Conservation (phyloP, 2,797 vertebrate genomes). For the Neostethus bicornis region DNA sequence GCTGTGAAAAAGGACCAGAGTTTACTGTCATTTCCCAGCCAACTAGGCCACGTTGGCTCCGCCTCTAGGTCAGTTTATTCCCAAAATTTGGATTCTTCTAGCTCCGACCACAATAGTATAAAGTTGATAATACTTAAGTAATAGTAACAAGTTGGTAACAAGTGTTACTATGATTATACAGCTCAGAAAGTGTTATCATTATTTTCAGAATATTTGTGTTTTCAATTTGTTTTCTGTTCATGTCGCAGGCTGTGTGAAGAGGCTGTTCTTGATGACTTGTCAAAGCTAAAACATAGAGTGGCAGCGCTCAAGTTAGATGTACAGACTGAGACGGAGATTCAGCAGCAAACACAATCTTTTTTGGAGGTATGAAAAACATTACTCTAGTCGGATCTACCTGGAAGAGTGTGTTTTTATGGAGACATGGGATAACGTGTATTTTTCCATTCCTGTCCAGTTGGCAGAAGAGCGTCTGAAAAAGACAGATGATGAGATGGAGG, state of each 20-base stretch:
- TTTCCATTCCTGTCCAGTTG: conserved; percentile 57
- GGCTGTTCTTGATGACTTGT: conserved; percentile 81
- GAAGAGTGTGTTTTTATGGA: background rate
- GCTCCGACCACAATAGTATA: conserved; percentile 20
- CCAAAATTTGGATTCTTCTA: conserved; percentile 43
- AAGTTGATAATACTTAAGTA: too few relatives aligned
- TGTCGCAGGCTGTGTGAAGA: conserved; percentile 83
- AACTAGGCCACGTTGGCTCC: conserved; percentile 80
- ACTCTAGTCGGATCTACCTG: background rate
- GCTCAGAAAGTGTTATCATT: too few relatives aligned
- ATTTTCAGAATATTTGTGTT: too few relatives aligned
- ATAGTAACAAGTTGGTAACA: too few relatives aligned
- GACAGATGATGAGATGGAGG: conserved; percentile 79
- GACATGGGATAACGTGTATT: background rate
- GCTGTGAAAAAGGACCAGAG: conserved; percentile 85
- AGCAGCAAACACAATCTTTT: conserved; percentile 76
- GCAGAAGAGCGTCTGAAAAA: conserved; percentile 79
- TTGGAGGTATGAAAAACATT: conserved; percentile 72
- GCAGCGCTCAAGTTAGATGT: conserved; percentile 65
- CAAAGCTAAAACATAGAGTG: conserved; percentile 78
- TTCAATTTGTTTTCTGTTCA: too few relatives aligned
- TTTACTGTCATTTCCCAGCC: conserved; percentile 82
- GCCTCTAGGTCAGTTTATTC: conserved; percentile 80
- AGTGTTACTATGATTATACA: too few relatives aligned
- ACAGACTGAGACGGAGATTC: conserved; percentile 74